Conservation (phyloP, 2,113 vertebrate species). For the Chloropsis cyanopogon region DNA sequence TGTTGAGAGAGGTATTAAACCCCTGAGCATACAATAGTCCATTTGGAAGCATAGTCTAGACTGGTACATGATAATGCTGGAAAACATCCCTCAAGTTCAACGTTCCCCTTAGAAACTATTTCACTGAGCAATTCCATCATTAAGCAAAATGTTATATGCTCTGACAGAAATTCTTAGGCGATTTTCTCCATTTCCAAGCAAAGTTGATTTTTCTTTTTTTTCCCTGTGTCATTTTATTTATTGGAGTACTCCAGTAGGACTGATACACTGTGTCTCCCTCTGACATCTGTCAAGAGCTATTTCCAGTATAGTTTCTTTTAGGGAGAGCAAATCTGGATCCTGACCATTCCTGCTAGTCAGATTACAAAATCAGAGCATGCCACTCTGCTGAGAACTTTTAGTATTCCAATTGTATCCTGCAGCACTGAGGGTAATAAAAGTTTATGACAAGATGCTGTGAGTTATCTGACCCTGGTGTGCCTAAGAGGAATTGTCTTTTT, state of each 20-base stretch:
- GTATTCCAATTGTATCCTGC: background rate
- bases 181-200: background rate
- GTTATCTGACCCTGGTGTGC: background rate
- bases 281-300: background rate
- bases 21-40: background rate
- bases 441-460: background rate
- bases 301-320: background rate
- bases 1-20: background rate
- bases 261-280: background rate
- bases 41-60: background rate
- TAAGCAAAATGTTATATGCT: background rate
- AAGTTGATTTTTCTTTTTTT: background rate
- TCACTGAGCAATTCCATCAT: background rate
- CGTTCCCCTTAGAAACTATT: background rate
- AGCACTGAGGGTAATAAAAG: fast-evolving
- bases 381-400: background rate
- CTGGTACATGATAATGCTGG: background rate
- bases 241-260: background rate
- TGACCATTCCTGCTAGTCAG: background rate
- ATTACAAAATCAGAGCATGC: background rate
- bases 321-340: background rate
- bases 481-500: background rate
- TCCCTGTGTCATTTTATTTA: background rate
- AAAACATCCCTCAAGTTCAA: background rate
- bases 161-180: background rate